Evolutionary conservation across 1,140 invertebrate species (phyloP), one percentile per base, ranked within the genome.

Genomic region (Stegodyphus mimosarum): DNA sequence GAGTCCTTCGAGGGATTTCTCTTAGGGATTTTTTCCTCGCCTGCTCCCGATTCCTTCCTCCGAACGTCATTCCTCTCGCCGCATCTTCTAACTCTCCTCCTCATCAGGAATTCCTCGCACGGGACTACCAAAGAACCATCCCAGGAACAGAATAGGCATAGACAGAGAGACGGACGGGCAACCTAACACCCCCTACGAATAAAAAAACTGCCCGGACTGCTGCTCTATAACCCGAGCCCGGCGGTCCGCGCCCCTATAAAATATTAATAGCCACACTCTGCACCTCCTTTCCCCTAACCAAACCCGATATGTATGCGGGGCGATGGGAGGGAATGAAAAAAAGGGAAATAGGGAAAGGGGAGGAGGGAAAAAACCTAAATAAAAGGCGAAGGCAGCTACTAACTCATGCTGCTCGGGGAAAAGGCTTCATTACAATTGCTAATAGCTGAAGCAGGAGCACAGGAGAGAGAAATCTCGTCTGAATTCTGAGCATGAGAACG

Each of bases 401-500:
- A 83, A 83, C 52, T 83, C 80, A 83, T 83, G 80, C 80, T 73
- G 71, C 70, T 73, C 33, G 78, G 80, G 80, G 80, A 74, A 83
- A 66, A 74, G 78, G 80, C 80, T 83, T 83, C 80, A 83, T 83
- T 83, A 83, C 80, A 83, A 83, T 83, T 83, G 80, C 80, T 83
- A 83, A 83, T 83, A 83, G 80, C 80, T 67, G 80, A 83, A 83
- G 69, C 80, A 53, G 80, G 78, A 80, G 78, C 78, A 71, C 50
- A 80, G 67, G 69, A 72, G 74, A 63, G 60, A 50, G 33, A 83
- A 83, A 83, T 83, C 80, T 83, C 80, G 80, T 83, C 80, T 83
- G 80, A 83, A 83, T 83, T 83, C 80, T 74, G 71, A 66, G 80
- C 80, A 83, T 83, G 80, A 48, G 70, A 83, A 83, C 70, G 80